These are phyloP conservation scores for Gyrodactylus bullatarudis DNA, from an alignment of 1,140 invertebrate species.

Conservation along the genomic window DNA sequence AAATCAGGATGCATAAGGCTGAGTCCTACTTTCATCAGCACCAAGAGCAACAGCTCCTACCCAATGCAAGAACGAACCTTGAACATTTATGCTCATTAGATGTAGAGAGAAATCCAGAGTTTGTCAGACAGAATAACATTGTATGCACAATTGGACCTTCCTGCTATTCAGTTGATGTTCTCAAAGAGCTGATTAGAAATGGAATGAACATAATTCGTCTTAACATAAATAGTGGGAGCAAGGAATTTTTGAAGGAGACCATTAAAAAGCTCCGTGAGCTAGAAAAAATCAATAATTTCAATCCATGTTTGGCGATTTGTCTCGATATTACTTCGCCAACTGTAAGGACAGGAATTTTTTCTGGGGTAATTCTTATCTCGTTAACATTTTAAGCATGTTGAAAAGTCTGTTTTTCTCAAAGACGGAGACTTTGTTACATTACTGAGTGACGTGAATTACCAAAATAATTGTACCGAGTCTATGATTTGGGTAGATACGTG, in stretches of 20 bases:
- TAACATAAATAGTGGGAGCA: constrained; percentile 85
- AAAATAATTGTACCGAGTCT: background rate
- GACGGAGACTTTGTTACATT: background rate
- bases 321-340: constrained; percentile 85
- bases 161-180: constrained; percentile 39
- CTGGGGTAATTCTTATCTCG: constrained; percentile 40
- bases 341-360: constrained; percentile 64
- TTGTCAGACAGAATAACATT: background rate
- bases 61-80: background rate
- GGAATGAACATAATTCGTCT: constrained; percentile 90
- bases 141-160: constrained; percentile 74
- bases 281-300: constrained; percentile 18
- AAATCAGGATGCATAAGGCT: background rate
- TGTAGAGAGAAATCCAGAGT: background rate
- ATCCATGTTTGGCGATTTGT: constrained; percentile 46
- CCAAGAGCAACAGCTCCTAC: background rate
- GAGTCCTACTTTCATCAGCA: background rate
- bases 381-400: constrained; percentile 18
- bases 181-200: constrained; percentile 77
- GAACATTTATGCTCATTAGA: background rate
- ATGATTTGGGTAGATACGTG: constrained; percentile 1
- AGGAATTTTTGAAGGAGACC: constrained; percentile 29
- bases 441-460: background rate
- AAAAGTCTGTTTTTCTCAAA: background rate
- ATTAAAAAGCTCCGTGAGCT: background rate